A percentile compares a stretch with the other conserved stretches of the same genome.
Conservation (phyloP, 2,113 vertebrate species). For the Ia io region DNA sequence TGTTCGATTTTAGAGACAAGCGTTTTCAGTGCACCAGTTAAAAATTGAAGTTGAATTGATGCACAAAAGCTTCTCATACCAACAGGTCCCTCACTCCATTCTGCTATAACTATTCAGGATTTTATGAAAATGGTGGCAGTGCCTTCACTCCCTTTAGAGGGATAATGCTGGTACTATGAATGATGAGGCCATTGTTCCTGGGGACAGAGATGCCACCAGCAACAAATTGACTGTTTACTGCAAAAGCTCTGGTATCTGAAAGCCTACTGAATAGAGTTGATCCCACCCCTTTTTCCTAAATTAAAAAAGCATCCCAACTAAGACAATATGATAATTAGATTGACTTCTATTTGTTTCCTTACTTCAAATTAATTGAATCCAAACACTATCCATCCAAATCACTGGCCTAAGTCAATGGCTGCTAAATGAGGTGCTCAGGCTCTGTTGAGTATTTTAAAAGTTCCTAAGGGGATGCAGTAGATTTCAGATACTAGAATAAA, state of each 20-base stretch:
- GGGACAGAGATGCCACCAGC: not conserved
- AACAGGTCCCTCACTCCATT: not conserved
- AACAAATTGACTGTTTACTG: not conserved
- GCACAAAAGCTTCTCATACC: not conserved
- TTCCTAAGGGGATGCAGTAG: constrained; percentile 64
- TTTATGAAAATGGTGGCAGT: not conserved
- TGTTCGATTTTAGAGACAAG: not conserved
- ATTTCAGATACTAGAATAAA: constrained; percentile 66
- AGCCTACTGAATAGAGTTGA: constrained; percentile 6
- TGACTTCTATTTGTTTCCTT: constrained; percentile 69
- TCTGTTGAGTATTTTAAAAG: constrained; percentile 57
- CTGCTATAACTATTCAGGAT: not conserved
- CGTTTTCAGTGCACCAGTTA: not conserved
- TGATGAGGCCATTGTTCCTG: constrained; percentile 2
- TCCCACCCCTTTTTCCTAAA: constrained; percentile 12
- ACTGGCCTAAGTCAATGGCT: constrained; percentile 66
- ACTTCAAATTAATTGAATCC: constrained; percentile 69
- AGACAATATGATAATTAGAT: constrained; percentile 64
- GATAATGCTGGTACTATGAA: not conserved
- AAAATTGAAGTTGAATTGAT: not conserved
- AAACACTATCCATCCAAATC: constrained; percentile 61
- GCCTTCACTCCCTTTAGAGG: not conserved
- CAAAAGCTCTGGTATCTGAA: not conserved
- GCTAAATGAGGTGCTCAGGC: constrained; percentile 66
- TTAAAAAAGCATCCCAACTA: constrained; percentile 53